A percentile compares a stretch with the other conserved stretches of the same genome.
phyloP scores from a whole-genome alignment of 2,888 invertebrate genomes.

The Parnassius glacialis region DNA sequence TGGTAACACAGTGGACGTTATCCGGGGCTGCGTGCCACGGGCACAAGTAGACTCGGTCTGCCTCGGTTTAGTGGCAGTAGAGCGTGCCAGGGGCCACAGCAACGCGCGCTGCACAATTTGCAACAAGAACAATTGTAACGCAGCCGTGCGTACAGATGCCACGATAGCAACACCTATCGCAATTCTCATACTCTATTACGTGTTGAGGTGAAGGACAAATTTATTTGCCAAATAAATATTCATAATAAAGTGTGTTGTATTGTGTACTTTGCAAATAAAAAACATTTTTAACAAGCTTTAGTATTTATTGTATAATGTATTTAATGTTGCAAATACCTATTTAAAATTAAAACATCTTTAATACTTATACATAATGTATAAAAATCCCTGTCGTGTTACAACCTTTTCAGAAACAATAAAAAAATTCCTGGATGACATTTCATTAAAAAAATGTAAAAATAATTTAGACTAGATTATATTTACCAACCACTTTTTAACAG shows the following conservation, averaged over 20 bases:
- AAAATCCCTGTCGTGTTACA: not conserved
- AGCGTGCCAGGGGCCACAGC: conserved; percentile 70
- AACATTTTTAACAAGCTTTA: conserved; percentile 10
- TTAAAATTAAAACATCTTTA: not conserved
- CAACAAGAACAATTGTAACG: conserved; percentile 65
- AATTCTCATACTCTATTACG: conserved; percentile 44
- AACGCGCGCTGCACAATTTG: conserved; percentile 71
- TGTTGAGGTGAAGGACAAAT: conserved; percentile 47
- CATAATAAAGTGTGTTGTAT: conserved; percentile 12
- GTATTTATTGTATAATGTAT: conserved; percentile 2
- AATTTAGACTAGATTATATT: no score
- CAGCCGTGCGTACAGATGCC: conserved; percentile 37
- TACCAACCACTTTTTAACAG: no score
- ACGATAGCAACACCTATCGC: conserved; percentile 35
- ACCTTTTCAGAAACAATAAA: not conserved
- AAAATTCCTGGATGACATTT: no score
- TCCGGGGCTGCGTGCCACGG: conserved; percentile 67
- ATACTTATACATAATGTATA: not conserved
- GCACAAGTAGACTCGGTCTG: conserved; percentile 69
- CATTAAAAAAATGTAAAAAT: no score
- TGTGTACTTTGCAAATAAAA: conserved; percentile 12
- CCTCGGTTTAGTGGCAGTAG: conserved; percentile 59
- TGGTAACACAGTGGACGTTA: conserved; percentile 69
- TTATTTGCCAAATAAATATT: not conserved
- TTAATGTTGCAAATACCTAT: no score